Conservation (phyloP, 2,113 vertebrate species). For the Phalacrocorax carbo region DNA sequence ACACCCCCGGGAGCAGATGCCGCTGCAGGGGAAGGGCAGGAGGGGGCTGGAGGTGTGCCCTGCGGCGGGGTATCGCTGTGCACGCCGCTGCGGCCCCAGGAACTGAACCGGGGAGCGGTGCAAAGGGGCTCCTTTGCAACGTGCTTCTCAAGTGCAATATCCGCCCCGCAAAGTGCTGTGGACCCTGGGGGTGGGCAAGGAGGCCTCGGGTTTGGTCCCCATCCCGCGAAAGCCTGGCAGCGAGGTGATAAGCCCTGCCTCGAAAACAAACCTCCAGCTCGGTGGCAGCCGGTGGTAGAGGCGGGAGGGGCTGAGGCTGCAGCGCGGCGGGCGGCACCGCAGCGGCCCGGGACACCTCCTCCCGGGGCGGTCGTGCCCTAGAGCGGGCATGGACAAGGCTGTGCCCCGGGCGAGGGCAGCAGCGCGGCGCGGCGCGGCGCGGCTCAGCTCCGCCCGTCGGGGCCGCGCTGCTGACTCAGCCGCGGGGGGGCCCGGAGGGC, state of each 20-base stretch:
- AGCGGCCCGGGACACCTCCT: not conserved
- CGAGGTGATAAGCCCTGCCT: not conserved
- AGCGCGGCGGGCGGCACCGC: not conserved
- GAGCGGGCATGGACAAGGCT: accelerated
- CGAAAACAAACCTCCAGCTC: not conserved
- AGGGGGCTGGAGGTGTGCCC: too few species aligned
- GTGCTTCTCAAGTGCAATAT: not conserved
- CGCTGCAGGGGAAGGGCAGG: not conserved
- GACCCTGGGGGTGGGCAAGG: not conserved
- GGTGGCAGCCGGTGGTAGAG: not conserved
- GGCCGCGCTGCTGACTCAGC: too few species aligned
- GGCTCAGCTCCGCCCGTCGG: too few species aligned
- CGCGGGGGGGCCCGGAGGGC: too few species aligned
- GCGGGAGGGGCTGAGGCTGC: not conserved
- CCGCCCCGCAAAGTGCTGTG: not conserved
- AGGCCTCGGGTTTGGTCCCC: not conserved
- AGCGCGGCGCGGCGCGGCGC: too few species aligned
- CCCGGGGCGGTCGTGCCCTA: not conserved
- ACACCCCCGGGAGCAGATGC: not conserved
- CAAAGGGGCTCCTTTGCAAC: not conserved
- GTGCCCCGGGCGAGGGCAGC: not conserved
- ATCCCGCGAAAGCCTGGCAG: accelerated
- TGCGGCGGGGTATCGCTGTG: accelerated
- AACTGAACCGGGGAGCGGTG: not conserved
- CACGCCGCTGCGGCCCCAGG: not conserved